Evolutionary conservation across 2,113 vertebrate genomes (phyloP), one percentile per base, ranked within the genome.

Genomic region (Rhinolophus sinicus): DNA sequence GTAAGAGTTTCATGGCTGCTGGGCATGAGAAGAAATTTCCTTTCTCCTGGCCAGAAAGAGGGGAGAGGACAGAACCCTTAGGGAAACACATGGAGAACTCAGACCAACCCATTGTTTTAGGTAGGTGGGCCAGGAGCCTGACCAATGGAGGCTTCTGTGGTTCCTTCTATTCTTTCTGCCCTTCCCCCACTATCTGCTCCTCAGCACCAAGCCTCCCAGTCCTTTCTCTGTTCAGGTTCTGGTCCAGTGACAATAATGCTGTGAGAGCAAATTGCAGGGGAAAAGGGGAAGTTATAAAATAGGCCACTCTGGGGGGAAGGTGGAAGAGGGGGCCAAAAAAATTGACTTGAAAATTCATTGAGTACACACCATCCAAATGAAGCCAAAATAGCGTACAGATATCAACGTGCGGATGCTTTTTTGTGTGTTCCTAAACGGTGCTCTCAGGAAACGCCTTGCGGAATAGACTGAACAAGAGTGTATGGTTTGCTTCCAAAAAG

Each of bases 321-420:
- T 12, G 14, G 11, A 47, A 15, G 70, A 64, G 4, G 60, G 24
- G 0, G 24, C 4, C 4, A 5, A 26, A 28, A 35, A 50, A 15
- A 24, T 3, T 12, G 22, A 35, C 14, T 50, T 28, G 3, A 47
- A 91, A 21, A 30, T 60, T 72, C 69, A 52, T 26, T 6, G 38
- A 44, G 50, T 28, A 21, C 11, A 30, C 22, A 14, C 1, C 30
- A 15, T 1, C 15, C 11, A 2, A 24, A 26, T 56, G 8, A 21
- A 26, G 28, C 8, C 76, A 7, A 22, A 50, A 35, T 10, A 33
- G 26, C 16, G n/a, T 11, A 3, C 11, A 26, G 22, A 22, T 15
- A 1, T 3, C 16, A 22, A n/a, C 1, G 12, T 4, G 0, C 1
- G 35, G 22, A 2, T 2, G 0, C 4, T 5, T 0, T 0, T 50